These are phyloP conservation scores for Saxicola maurus DNA, from an alignment of 2,797 vertebrate species.

Conservation along the genomic window DNA sequence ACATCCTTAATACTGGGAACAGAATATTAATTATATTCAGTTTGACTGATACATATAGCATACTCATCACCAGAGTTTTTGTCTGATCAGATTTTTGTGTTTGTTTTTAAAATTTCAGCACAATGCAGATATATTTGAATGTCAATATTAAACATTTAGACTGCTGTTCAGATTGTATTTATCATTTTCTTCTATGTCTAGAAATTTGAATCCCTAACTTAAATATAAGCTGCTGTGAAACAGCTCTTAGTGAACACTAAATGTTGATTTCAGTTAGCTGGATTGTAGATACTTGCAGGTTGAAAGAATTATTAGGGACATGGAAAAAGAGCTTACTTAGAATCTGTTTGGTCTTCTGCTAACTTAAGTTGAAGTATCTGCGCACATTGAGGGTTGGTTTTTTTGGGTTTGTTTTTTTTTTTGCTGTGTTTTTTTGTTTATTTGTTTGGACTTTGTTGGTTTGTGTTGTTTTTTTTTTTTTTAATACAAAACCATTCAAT, in stretches of 20 bases:
- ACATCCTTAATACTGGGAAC: conserved; percentile 79
- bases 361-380: conserved; percentile 85
- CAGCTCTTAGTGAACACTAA: conserved; percentile 90
- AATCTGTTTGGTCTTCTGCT: conserved; percentile 76
- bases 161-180: conserved; percentile 84
- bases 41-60: conserved; percentile 72
- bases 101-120: conserved; percentile 75
- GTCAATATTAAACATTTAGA: conserved; percentile 84
- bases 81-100: conserved; percentile 69
- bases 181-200: conserved; percentile 74
- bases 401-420: neutral
- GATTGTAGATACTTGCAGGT: conserved; percentile 94
- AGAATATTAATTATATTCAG: conserved; percentile 75
- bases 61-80: conserved; percentile 66
- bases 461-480: neutral
- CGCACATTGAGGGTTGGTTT: conserved; percentile 62
- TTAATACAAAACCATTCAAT: conserved; percentile 75
- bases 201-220: conserved; percentile 72
- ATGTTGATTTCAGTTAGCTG: conserved; percentile 88
- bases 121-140: conserved; percentile 86
- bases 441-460: neutral
- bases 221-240: conserved; percentile 85
- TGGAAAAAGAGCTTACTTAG: conserved; percentile 80
- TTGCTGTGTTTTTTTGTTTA: neutral
- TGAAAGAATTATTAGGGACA: conserved; percentile 73